These are phyloP conservation scores for Taurulus bubalis DNA, from an alignment of 2,113 vertebrate species.

Conservation along the genomic window DNA sequence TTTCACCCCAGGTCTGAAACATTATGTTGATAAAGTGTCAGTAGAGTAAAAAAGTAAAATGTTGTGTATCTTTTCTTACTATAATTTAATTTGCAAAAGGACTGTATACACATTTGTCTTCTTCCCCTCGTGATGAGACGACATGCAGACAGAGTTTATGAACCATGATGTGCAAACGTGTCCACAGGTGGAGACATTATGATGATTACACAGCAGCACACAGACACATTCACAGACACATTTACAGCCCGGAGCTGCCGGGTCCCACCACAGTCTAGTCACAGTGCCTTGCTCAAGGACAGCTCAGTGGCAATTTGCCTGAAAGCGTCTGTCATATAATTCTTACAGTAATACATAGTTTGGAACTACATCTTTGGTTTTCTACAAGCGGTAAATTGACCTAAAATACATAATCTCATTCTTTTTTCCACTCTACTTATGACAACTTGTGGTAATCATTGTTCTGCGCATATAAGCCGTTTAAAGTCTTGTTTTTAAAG, in stretches of 20 bases:
- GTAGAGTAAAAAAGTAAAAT: too few species aligned
- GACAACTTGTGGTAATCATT: not conserved
- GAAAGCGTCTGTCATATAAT: not conserved
- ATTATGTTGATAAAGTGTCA: not conserved
- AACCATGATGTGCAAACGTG: not conserved
- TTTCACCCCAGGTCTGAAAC: not conserved
- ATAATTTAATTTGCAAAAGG: not conserved
- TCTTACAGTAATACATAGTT: not conserved
- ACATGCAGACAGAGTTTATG: not conserved
- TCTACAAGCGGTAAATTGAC: not conserved
- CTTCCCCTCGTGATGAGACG: not conserved
- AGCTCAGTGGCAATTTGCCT: conserved; percentile 31
- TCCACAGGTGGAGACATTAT: not conserved
- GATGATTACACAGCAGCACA: conserved; percentile 30
- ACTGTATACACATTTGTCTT: not conserved
- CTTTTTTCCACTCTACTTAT: not conserved
- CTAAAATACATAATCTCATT: not conserved
- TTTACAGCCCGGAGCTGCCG: conserved; percentile 38
- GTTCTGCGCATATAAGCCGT: too few species aligned
- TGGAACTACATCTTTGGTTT: not conserved
- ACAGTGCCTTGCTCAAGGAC: conserved; percentile 24
- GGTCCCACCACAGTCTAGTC: conserved; percentile 66
- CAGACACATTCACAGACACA: conserved; percentile 25
- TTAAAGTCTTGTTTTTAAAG: not conserved
- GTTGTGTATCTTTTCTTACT: not conserved